Conservation (phyloP, 23 tunicate species). For the Clavelina lepadiformis region DNA sequence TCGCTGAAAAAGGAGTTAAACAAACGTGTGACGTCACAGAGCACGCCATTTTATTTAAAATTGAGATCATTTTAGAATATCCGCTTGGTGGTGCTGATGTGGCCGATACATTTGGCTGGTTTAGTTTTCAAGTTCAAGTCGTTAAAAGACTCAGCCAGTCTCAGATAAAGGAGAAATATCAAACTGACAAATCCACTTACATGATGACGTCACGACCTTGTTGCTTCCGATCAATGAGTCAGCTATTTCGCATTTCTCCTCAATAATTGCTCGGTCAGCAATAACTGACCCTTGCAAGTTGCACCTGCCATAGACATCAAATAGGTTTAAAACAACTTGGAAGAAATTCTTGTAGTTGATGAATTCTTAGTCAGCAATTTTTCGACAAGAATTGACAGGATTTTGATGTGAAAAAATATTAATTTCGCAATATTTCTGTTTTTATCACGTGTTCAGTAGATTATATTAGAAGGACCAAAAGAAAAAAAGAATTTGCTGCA, state of each 20-base stretch:
- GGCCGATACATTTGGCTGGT: no score
- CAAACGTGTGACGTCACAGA: conserved; percentile 3
- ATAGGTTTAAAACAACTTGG: no score
- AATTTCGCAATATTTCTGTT: no score
- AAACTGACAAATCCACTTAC: conserved; percentile 11
- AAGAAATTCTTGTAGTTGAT: no score
- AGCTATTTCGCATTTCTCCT: conserved; percentile 51
- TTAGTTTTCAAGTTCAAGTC: no score
- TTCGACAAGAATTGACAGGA: no score
- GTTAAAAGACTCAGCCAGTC: not conserved
- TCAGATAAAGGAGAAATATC: not conserved
- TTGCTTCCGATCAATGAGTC: conserved; percentile 69
- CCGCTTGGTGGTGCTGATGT: no score
- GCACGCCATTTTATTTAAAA: not conserved
- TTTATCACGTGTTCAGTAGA: no score
- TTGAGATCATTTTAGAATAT: not conserved
- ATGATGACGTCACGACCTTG: conserved; percentile 10
- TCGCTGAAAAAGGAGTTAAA: conserved; percentile 1
- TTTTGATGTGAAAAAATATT: no score
- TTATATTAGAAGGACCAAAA: no score
- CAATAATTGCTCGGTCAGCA: conserved; percentile 34
- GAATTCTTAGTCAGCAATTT: no score
- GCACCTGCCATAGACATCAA: conserved; percentile 39
- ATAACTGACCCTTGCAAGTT: conserved; percentile 50
- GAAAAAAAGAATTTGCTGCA: no score